A percentile compares a stretch with the other conserved stretches of the same genome.
Conservation (phyloP, 2,113 vertebrate genomes). For the Hippocampus zosterae region DNA sequence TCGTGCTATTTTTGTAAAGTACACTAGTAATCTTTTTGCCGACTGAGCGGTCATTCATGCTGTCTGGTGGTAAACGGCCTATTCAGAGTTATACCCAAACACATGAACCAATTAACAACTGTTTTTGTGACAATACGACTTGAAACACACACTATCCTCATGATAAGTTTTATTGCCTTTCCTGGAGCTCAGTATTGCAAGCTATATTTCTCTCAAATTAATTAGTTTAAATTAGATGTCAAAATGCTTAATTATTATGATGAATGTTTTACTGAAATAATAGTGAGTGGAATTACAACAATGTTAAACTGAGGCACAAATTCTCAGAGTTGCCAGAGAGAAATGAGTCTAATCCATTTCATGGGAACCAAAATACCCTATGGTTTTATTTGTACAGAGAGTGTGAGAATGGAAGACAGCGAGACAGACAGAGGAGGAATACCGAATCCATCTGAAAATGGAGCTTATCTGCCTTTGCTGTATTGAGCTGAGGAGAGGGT, state of each 20-base stretch:
- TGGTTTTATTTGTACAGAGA: slow-evolving; percentile 59
- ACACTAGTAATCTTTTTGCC: not conserved
- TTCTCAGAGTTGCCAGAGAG: slow-evolving; percentile 65
- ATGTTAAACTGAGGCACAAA: slow-evolving; percentile 65
- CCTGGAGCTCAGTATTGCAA: slow-evolving; percentile 39
- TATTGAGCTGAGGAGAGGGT: slow-evolving; percentile 36
- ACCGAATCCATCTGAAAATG: slow-evolving; percentile 52
- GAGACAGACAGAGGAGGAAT: slow-evolving; percentile 28
- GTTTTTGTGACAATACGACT: slow-evolving; percentile 4
- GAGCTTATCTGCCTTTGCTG: slow-evolving; percentile 52
- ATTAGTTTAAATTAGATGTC: slow-evolving; percentile 71
- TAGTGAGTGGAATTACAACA: slow-evolving; percentile 70
- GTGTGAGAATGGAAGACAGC: not conserved
- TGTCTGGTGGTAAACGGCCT: not conserved
- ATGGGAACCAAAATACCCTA: slow-evolving; percentile 66
- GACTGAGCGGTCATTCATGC: not conserved
- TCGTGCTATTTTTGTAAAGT: not conserved
- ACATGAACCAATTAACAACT: not conserved
- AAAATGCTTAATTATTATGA: slow-evolving; percentile 73
- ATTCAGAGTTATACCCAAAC: not conserved
- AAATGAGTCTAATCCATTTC: slow-evolving; percentile 70
- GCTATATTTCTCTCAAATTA: slow-evolving; percentile 59
- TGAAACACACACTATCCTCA: slow-evolving; percentile 11
- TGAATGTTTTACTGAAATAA: slow-evolving; percentile 71
- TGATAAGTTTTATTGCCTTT: slow-evolving; percentile 40